Evolutionary conservation across 2,113 vertebrate species (phyloP), one percentile per base, ranked within the genome.

Genomic region (Lanius collurio): DNA sequence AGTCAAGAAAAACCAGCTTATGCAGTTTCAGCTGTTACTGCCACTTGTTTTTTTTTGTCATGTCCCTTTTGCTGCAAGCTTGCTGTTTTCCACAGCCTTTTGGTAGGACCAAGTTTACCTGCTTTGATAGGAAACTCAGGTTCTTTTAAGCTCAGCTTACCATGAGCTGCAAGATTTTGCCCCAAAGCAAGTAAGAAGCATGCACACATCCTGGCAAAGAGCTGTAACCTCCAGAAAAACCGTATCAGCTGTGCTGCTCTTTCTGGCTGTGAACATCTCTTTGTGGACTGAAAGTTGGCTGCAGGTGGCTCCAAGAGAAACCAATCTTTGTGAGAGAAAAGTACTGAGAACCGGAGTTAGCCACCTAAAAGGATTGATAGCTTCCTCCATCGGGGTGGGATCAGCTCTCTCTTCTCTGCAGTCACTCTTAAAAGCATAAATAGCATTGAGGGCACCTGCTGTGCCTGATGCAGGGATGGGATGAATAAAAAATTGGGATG

Each of bases 341-440:
- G 17, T 10, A 6, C 27, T 8, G 21, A 70, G 44, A 56, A 17
- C 7, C 11, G 1, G 0, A 15, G 39, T 22, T 11, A 63, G 27
- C 3, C 49, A 12, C 28, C 49, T 37, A 2, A 60, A 46, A 41
- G 27, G 10, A 59, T 47, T 3, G 2, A 37, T 3, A 53, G 11
- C 17, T 47, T 3, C 49, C 28, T 74, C 52, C 27, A 13, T 8
- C 0, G 0, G 46, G 13, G 39, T 13, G 42, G 63, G 41, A 59
- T 50, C 59, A 16, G 68, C 5, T 22, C 16, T 73, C 11, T 76
- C 33, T 62, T 16, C 50, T 73, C 62, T 31, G 9, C n/a, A 65
- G 67, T 44, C 55, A 41, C 71, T 69, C 26, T 15, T 26, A 39
- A 63, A 77, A 52, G 56, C 67, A 75, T 5, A 8, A 79, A 59